Base-by-base conservation (phyloP, 2,113 vertebrate species). In the Nyctereutes procyonoides region DNA sequence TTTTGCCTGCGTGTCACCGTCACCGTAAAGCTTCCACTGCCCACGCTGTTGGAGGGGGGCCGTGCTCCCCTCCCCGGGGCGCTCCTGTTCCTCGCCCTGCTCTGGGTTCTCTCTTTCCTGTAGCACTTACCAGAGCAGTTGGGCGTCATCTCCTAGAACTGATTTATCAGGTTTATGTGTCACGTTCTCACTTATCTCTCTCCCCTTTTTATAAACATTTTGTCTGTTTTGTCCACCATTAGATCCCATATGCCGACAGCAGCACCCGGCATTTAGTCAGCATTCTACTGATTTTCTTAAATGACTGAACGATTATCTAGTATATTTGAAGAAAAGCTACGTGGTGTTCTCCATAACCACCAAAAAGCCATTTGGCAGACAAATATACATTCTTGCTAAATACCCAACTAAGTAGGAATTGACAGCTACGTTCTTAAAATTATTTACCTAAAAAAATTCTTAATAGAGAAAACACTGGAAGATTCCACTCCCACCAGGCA, bases 61-160 rank as follows among this genome's bases (percentile, higher is more conserved):
- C 43, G 43, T 43, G 4, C 65, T 28, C n/a, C 4, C 15, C 0
- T 0, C 55, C 8, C 48, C 32, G 0, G 15, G 22, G 5, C 0
- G 16, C 14, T 38, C 73, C 60, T 30, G 74, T 35, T 56, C 5
- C 67, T 81, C 7, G 30, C 14, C 28, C 30, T 94, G 38, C 60
- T 55, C 3, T 11, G 5, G 38, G 8, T 16, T 69, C 51, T 92
- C 71, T 32, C 20, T 82, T 8, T 77, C 20, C 56, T 73, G 0
- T 9, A 82, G 26, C 15, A 76, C 8, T 67, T 89, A 48, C 26
- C 28, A 63, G 0, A 62, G 24, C 53, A 51, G 35, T 62, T 76
- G n/a, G 11, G 5, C 43, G 65, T 58, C 30, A 71, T 30, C 58
- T 88, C 80, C 67, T 73, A 77, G 19, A 76, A 86, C 12, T 62